Evolutionary conservation across 2,888 invertebrate genomes (phyloP), one percentile per base, ranked within the genome.

Genomic region (Pyrrhosoma nymphula): DNA sequence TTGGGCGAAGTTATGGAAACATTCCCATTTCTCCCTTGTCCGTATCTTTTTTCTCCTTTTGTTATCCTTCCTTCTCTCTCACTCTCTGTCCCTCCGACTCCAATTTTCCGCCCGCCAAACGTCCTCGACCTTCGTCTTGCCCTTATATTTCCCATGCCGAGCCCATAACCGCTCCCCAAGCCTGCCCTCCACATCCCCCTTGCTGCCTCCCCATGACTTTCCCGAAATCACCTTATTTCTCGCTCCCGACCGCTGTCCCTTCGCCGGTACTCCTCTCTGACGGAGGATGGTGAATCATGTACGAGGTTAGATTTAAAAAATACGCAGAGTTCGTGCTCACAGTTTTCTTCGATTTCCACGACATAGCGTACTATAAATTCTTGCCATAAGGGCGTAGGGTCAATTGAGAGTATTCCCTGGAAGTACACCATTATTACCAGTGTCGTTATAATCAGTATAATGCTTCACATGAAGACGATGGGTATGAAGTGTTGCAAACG

Each of bases 1-100:
- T 82, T 35, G 35, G 16, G 60, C 16, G 82, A 35, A 82, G 82
- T 82, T 82, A 82, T 82, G 82, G 82, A 82, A 82, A 82, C 82
- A 82, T 16, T 82, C 82, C 26, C 82, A 16, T 26, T 2, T 26
- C 4, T 69, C n/a, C 69, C 35, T 35, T 82, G 4, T 16, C 82
- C 12, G 16, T 35, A 1, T 82, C 35, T 82, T 82, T 35, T 35
- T 35, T 35, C 35, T 10, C 8, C n/a, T 47, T 47, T 47, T 47
- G 47, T 47, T 47, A 47, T 4, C 69, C 69, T n/a, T n/a, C n/a
- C 0, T n/a, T 6, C n/a, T n/a, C n/a, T n/a, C 26, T 69, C n/a
- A n/a, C 69, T 12, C n/a, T 69, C n/a, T n/a, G n/a, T 8, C n/a
- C n/a, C 10, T 8, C 3, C 82, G 12, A 10, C 82, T 69, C 82